phyloP scores from a whole-genome alignment of 2,888 invertebrate genomes.

The Frankliniella fusca region DNA sequence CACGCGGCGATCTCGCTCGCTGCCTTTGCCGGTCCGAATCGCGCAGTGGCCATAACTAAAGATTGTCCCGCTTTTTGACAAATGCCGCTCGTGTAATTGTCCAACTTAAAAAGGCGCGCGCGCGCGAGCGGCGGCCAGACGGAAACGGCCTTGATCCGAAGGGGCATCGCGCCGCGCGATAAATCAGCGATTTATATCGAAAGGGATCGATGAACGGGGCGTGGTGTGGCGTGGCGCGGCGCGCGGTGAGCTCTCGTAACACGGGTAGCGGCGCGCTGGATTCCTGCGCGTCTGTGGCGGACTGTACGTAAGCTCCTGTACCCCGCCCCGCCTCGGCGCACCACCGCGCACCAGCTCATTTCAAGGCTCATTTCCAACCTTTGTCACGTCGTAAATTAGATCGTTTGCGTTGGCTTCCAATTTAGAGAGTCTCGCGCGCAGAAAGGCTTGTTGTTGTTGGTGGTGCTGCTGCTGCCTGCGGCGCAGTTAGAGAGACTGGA shows the following conservation, averaged over 20 bases:
- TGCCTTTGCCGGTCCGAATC: too few relatives aligned
- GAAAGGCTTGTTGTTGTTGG: neutral
- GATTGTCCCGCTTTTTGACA: too few relatives aligned
- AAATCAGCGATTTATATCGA: neutral
- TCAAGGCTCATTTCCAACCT: conserved; percentile 24
- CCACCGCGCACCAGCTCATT: too few relatives aligned
- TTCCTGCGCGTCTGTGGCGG: neutral
- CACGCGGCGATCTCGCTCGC: too few relatives aligned
- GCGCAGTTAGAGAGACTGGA: too few relatives aligned
- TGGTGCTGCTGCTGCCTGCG: neutral
- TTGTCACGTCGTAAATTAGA: conserved; percentile 26
- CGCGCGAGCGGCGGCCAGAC: too few relatives aligned
- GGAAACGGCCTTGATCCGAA: too few relatives aligned
- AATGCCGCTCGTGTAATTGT: too few relatives aligned
- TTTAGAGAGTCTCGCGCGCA: neutral
- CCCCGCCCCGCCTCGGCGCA: neutral
- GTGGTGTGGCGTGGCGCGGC: neutral
- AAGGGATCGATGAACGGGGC: neutral
- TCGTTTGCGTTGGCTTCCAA: conserved; percentile 26
- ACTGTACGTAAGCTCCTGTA: neutral
- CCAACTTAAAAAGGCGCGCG: too few relatives aligned
- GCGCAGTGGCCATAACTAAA: too few relatives aligned
- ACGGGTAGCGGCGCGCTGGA: neutral
- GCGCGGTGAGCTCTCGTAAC: neutral
- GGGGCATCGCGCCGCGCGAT: too few relatives aligned